phyloP scores from a whole-genome alignment of 2,888 invertebrate genomes.

The Branchinecta sandiegonensis region DNA sequence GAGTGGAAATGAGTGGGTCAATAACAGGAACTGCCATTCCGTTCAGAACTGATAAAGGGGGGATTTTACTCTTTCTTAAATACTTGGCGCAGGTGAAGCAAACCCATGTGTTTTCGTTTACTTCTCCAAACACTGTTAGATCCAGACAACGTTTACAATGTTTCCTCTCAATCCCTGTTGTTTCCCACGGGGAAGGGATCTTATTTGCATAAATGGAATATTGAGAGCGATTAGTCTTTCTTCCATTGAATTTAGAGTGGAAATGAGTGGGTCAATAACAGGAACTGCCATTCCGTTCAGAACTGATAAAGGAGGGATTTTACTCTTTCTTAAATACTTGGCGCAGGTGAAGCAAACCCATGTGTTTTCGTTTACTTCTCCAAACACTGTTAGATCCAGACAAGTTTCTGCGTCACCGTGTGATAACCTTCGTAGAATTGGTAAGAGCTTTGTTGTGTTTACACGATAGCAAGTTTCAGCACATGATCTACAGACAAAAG shows the following conservation, averaged over 20 bases:
- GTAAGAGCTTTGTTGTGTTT: too few species aligned
- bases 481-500: not conserved
- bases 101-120: not conserved
- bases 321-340: not conserved
- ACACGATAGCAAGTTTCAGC: too few species aligned
- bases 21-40: too few species aligned
- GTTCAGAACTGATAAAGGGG: not conserved
- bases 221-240: not conserved
- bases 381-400: not conserved
- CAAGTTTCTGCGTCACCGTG: not conserved
- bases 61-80: not conserved
- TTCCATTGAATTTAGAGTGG: too few species aligned
- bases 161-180: slow-evolving; percentile 14
- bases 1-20: too few species aligned
- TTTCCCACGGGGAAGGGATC: not conserved
- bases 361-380: not conserved
- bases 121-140: not conserved
- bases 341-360: not conserved
- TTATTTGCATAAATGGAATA: slow-evolving; percentile 9
- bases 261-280: too few species aligned
- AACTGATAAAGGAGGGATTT: not conserved
- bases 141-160: too few species aligned
- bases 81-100: not conserved
- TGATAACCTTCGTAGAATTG: too few species aligned
- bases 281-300: too few species aligned